A percentile compares a stretch with the other conserved stretches of the same genome.
Conservation (phyloP, 2,888 invertebrate genomes). For the Drosophila mercatorum region DNA sequence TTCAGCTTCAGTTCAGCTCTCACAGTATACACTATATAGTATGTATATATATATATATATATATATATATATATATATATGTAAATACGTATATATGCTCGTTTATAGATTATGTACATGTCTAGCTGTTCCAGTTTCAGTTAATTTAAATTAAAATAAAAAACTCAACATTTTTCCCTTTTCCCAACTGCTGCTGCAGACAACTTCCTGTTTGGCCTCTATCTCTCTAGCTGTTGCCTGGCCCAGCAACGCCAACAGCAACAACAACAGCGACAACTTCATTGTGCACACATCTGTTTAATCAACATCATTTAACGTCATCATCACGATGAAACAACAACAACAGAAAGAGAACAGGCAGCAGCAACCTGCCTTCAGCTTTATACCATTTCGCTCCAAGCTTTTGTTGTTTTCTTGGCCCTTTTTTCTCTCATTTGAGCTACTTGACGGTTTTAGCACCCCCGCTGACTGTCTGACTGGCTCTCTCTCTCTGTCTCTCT, state of each 20-base stretch:
- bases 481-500: neutral
- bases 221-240: slow-evolving; percentile 21
- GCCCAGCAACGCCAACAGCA: neutral
- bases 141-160: slow-evolving; percentile 33
- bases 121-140: slow-evolving; percentile 1
- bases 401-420: slow-evolving; percentile 8
- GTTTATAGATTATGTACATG: slow-evolving; percentile 6
- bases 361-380: slow-evolving; percentile 16
- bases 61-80: slow-evolving; percentile 3
- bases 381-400: slow-evolving; percentile 1
- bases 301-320: slow-evolving; percentile 39
- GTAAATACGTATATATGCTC: neutral
- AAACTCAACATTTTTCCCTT: slow-evolving; percentile 2
- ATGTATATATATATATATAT: neutral
- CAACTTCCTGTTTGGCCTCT: slow-evolving; percentile 37
- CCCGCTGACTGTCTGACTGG: slow-evolving; percentile 13
- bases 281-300: slow-evolving; percentile 29
- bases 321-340: slow-evolving; percentile 12
- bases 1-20: neutral
- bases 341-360: neutral
- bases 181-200: slow-evolving; percentile 12
- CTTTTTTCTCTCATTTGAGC: slow-evolving; percentile 19
- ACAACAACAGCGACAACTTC: slow-evolving; percentile 21
- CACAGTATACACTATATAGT: neutral
- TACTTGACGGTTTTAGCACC: slow-evolving; percentile 15